Base-by-base conservation (phyloP, 1,140 invertebrate genomes). In the Drosophila ambigua region DNA sequence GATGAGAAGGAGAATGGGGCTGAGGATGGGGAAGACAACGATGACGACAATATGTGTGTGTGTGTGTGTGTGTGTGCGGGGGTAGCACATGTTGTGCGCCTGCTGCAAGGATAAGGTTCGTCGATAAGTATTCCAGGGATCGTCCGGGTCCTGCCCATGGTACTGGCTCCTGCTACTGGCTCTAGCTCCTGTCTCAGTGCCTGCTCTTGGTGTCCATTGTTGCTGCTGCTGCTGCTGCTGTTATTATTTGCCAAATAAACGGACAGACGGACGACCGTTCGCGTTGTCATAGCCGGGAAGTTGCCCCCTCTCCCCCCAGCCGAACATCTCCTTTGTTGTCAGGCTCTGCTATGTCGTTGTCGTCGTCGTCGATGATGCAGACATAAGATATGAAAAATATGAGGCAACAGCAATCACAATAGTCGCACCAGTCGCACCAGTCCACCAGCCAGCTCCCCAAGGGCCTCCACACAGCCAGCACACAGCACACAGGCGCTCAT, bases 311-410 rank as follows among this genome's bases (percentile, higher is more conserved):
- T 24, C 31, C 4, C 20, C 28, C 16, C 16, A 48, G 15, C 54
- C 41, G 41, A 15, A n/a, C 75, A 46, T 15, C 63, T 50, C 67
- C 79, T 80, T 80, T 80, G 77, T 80, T 80, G 77, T 80, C 74
- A 78, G 60, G 43, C 44, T 57, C 44, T 5, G 44, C 31, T 28
- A 49, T 48, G 23, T 71, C 54, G 48, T 45, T 48, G 45, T 50
- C 49, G 28, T 48, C 55, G 46, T 60, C 62, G 60, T 81, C 82
- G 78, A 87, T 87, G 81, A 85, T 85, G 82, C 81, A 85, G 81
- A 85, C 81, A 81, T 71, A 87, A 85, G 81, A 85, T 85, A 85
- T 87, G 81, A 85, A 87, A 85, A 85, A 87, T 85, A 85, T 85
- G 82, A 85, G 72, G 73, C 81, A 87, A 85, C 81, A 85, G 67